A percentile compares a stretch with the other conserved stretches of the same genome.
Evolutionary conservation across 2,113 vertebrate species (phyloP).

Genomic region (Plecotus auritus): DNA sequence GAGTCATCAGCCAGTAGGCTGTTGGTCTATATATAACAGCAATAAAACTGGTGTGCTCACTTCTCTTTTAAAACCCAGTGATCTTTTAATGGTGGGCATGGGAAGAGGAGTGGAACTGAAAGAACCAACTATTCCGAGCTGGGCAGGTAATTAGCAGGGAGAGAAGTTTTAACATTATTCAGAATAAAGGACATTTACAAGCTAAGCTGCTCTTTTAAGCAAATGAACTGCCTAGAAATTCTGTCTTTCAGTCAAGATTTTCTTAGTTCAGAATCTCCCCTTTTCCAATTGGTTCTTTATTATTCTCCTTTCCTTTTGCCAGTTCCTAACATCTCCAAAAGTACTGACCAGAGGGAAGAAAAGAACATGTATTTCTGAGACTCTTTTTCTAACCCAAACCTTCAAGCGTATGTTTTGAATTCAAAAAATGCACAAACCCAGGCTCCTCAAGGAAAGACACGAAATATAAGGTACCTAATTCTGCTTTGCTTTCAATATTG

Average conservation of each 20-base stretch:
- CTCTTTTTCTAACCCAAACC: background rate
- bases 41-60: background rate
- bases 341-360: background rate
- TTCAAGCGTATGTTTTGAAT: background rate
- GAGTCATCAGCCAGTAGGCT: background rate
- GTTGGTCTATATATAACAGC: background rate
- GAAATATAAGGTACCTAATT: background rate
- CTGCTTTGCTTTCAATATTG: background rate
- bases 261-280: background rate
- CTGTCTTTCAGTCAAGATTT: background rate
- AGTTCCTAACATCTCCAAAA: background rate
- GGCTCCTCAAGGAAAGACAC: background rate
- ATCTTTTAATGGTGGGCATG: background rate
- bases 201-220: background rate
- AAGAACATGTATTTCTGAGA: background rate
- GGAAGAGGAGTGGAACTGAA: background rate
- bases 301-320: constrained; percentile 16
- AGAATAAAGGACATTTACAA: background rate
- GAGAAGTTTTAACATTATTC: background rate
- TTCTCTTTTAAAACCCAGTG: background rate
- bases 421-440: background rate
- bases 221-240: background rate
- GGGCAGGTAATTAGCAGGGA: background rate
- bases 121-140: background rate
- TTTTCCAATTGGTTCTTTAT: background rate